Base-by-base conservation (phyloP, 2,113 vertebrate genomes). In the Anolis sagrei region DNA sequence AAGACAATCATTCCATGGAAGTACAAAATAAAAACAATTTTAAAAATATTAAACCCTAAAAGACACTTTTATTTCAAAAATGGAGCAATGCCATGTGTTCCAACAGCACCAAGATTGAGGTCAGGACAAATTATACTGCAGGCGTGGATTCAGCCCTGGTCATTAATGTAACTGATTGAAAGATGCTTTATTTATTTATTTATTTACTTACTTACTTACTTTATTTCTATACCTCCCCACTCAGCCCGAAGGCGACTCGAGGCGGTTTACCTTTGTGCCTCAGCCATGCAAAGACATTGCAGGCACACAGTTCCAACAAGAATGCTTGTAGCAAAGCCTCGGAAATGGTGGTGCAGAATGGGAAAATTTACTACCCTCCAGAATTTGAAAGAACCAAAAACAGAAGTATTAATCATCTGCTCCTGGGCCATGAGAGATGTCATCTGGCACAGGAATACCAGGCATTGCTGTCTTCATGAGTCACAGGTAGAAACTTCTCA, bases 341-440 rank as follows among this genome's bases (percentile, higher is more conserved):
- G 11, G 72, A 85, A 85, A 85, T 14, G 36, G 32, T 85, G 66
- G 68, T 72, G 9, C 32, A 70, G 76, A 61, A 25, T 32, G 66
- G 51, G 27, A 44, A 72, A 72, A 79, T 72, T 58, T 85, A 79
- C 29, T 58, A 27, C 51, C 10, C 51, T 79, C 51, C 48, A 23
- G 5, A n/a, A 77, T 39, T 25, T 29, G 29, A 83, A 39, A 76
- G 61, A n/a, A 76, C 49, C 82, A 70, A 79, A n/a, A 85, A 72
- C 51, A 85, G 82, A 83, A 83, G 49, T 29, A 79, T 72, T 79
- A 58, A 79, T 79, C 66, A 85, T 72, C 32, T 36, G 72, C 25
- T 61, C 51, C 34, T 19, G 10, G 36, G 49, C 76, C 51, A 79
- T 76, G 82, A 83, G 51, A 21, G 58, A 79, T 79, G 49, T 70